Evolutionary conservation across 2,888 invertebrate species (phyloP).

Genomic region (Clunio marinus): DNA sequence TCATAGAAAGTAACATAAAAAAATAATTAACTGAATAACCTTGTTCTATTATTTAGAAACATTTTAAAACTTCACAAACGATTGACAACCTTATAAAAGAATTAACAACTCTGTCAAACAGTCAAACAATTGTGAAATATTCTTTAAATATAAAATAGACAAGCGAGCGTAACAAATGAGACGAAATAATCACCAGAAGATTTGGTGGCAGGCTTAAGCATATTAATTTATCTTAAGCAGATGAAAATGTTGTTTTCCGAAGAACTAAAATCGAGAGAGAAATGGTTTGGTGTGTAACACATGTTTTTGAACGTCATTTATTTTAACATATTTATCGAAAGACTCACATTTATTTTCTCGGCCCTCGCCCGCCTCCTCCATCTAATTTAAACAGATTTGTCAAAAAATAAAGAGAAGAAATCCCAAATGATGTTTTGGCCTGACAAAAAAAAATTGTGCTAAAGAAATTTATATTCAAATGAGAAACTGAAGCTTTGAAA

Average conservation of each 20-base stretch:
- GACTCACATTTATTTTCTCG: conserved; percentile 19
- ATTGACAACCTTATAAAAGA: too few species aligned
- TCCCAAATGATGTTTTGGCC: conserved; percentile 17
- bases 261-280: too few species aligned
- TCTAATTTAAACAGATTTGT: conserved; percentile 33
- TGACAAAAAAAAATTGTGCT: conserved; percentile 7
- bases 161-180: conserved; percentile 18
- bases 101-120: too few species aligned
- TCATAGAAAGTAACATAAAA: too few species aligned
- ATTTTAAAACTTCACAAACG: too few species aligned
- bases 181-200: conserved; percentile 11
- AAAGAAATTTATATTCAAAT: conserved; percentile 8
- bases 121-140: conserved; percentile 1
- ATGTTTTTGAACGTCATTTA: conserved; percentile 28
- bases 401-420: conserved; percentile 27
- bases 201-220: conserved; percentile 22
- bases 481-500: conserved; percentile 2
- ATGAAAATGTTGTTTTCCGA: neutral
- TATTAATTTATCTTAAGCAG: conserved; percentile 25
- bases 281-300: conserved; percentile 1
- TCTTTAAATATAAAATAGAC: neutral
- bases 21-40: too few species aligned
- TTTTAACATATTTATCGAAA: conserved; percentile 32
- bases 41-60: too few species aligned
- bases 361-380: conserved; percentile 1